Evolutionary conservation across 2,797 vertebrate species (phyloP).

Genomic region (Myiotriccus ornatus): DNA sequence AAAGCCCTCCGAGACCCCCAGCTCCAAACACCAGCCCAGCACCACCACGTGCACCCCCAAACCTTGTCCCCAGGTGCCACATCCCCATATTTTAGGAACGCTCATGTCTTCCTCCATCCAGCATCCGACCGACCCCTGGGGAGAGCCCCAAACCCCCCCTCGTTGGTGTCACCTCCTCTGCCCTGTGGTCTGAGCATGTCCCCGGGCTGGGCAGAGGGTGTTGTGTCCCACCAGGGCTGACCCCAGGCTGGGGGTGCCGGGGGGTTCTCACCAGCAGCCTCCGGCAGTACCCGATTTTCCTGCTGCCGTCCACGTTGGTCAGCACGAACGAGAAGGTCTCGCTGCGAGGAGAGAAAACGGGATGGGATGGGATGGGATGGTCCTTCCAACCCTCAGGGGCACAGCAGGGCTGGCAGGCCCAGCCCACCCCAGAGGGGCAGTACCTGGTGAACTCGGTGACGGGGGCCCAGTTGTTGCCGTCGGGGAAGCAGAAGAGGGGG

Average conservation of each 20-base stretch:
- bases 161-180: neutral
- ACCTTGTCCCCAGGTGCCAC: neutral
- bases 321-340: conserved; percentile 96
- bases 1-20: neutral
- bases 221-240: no score
- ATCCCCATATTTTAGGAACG: neutral
- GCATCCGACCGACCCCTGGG: neutral
- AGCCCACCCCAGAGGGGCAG: neutral
- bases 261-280: conserved; percentile 74
- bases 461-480: conserved; percentile 88
- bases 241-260: no score
- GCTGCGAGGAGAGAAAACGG: conserved; percentile 67
- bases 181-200: neutral
- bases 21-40: neutral
- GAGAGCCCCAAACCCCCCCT: neutral
- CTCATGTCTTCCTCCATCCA: neutral
- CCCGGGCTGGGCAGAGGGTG: no score
- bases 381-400: neutral
- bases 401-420: neutral
- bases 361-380: neutral
- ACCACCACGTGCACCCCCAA: neutral
- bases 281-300: conserved; percentile 94
- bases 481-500: conserved; percentile 94
- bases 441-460: conserved; percentile 89
- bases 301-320: conserved; percentile 91